A percentile compares a stretch with the other conserved stretches of the same genome.
Conservation (phyloP, 53 echinoderm and acorn worm genomes). For the Antedon mediterranea region DNA sequence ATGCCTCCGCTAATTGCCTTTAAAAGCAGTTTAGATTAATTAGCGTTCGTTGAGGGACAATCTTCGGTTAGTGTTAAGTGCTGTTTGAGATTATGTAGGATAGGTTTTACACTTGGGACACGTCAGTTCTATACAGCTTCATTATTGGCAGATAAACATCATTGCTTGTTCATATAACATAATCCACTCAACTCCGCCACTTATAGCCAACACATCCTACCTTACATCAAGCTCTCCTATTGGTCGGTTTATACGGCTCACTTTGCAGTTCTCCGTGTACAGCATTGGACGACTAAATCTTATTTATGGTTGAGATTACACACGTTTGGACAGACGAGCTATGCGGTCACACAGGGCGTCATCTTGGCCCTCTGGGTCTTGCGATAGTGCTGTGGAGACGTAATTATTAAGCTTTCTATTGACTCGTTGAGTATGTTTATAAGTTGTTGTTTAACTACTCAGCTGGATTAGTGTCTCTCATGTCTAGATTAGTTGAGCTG, state of each 20-base stretch:
- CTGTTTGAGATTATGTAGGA: not conserved
- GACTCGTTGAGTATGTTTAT: not conserved
- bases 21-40: slow-evolving; percentile 1
- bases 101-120: not conserved
- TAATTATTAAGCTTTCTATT: not conserved
- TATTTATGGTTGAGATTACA: not conserved
- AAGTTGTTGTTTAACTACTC: not conserved
- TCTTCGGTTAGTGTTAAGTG: not conserved
- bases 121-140: not conserved
- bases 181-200: not conserved
- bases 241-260: not conserved
- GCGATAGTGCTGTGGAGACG: not conserved
- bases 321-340: not conserved
- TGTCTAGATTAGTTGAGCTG: not conserved
- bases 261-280: not conserved
- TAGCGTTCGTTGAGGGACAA: not conserved
- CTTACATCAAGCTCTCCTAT: not conserved
- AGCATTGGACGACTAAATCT: not conserved
- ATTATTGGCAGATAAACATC: not conserved
- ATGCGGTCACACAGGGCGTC: not conserved
- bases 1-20: not conserved
- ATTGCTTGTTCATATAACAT: not conserved
- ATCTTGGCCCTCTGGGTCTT: not conserved
- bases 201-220: not conserved
- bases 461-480: not conserved